These are phyloP conservation scores for Apteryx owenii DNA, from an alignment of 2,113 vertebrate genomes.

Conservation along the genomic window DNA sequence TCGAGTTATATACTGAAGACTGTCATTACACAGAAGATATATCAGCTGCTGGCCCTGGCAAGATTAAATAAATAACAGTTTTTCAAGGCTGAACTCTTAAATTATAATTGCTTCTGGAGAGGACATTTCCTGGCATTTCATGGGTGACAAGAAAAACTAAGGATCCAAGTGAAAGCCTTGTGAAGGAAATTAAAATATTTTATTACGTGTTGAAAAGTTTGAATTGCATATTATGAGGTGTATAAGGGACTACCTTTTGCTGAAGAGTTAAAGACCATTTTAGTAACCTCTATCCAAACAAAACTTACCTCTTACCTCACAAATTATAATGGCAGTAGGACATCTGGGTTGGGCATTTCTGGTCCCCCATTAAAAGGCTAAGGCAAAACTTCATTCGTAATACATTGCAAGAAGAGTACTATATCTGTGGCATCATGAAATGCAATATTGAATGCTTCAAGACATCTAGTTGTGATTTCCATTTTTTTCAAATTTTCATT, in stretches of 20 bases:
- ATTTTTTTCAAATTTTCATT: neutral
- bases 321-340: neutral
- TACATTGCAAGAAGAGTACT: neutral
- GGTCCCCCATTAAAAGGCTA: neutral
- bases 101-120: neutral
- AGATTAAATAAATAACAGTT: conserved; percentile 21
- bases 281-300: neutral
- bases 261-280: neutral
- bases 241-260: neutral
- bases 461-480: neutral
- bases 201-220: conserved; percentile 1
- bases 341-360: neutral
- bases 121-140: neutral
- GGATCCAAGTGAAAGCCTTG: neutral
- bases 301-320: neutral
- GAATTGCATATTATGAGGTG: neutral
- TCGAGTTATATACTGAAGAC: neutral
- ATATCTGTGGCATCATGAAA: neutral
- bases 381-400: neutral
- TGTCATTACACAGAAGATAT: neutral
- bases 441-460: neutral
- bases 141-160: conserved; percentile 1
- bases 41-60: neutral
- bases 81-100: neutral
- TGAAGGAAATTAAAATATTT: conserved; percentile 29